Percentiles rank a stretch among this genome's conserved stretches.
Conservation (phyloP, 2,797 vertebrate species). For the Cygnus olor region DNA sequence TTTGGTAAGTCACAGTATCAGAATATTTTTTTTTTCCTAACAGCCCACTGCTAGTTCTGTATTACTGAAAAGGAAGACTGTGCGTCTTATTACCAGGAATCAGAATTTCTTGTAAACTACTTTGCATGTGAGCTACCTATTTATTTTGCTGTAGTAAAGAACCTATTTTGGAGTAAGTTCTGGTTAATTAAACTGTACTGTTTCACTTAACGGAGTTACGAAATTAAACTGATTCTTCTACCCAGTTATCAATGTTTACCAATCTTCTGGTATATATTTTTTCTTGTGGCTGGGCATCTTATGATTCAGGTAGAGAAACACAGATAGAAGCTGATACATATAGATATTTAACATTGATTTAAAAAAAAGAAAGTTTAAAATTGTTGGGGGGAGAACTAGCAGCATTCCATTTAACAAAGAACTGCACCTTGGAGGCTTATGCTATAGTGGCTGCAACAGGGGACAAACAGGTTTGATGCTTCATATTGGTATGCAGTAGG, state of each 20-base stretch:
- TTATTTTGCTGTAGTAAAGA: background rate
- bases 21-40: background rate
- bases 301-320: background rate
- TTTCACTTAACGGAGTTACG: background rate
- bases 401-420: background rate
- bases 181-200: background rate
- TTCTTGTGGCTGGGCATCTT: background rate
- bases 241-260: background rate
- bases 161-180: background rate
- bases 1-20: background rate
- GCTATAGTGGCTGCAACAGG: background rate
- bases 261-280: background rate
- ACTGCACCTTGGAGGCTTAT: background rate
- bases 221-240: background rate
- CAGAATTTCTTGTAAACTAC: background rate
- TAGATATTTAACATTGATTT: background rate
- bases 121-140: background rate
- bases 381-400: background rate
- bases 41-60: background rate
- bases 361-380: background rate
- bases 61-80: background rate
- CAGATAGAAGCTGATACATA: background rate
- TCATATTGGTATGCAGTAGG: too few species aligned
- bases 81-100: background rate
- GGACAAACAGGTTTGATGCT: accelerated